Conservation (phyloP, 2,113 vertebrate species). For the Gopherus flavomarginatus region DNA sequence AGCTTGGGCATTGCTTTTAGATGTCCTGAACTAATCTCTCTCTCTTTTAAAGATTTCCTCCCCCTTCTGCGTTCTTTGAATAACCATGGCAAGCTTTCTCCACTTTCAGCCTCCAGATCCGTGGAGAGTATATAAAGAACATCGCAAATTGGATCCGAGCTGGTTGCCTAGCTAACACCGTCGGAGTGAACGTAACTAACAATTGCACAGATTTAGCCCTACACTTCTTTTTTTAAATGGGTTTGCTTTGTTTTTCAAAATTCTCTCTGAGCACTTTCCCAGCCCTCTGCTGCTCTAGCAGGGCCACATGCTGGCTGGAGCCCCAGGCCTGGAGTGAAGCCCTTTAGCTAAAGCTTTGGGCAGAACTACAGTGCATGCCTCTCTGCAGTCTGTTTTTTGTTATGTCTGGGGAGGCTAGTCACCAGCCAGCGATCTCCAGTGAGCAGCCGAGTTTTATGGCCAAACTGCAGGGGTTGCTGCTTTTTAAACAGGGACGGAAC, state of each 20-base stretch:
- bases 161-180: conserved; percentile 74
- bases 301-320: background rate
- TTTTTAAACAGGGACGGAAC: background rate
- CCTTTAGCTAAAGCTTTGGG: background rate
- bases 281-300: background rate
- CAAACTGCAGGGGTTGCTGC: background rate
- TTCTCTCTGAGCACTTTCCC: background rate
- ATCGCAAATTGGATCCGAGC: background rate
- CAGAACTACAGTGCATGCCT: background rate
- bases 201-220: background rate
- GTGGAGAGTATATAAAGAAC: conserved; percentile 24
- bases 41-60: conserved; percentile 45
- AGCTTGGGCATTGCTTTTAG: conserved; percentile 52
- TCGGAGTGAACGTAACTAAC: conserved; percentile 9
- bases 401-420: background rate
- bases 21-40: conserved; percentile 31
- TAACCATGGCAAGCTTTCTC: conserved; percentile 70
- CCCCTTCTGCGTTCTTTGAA: conserved; percentile 67
- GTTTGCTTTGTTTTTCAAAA: background rate
- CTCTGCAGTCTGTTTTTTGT: background rate
- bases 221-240: background rate
- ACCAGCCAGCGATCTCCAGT: background rate
- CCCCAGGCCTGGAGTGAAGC: background rate
- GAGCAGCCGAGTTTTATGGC: background rate
- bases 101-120: conserved; percentile 67